Base-by-base conservation (phyloP, 23 tunicate genomes). In the Clavelina lepadiformis region DNA sequence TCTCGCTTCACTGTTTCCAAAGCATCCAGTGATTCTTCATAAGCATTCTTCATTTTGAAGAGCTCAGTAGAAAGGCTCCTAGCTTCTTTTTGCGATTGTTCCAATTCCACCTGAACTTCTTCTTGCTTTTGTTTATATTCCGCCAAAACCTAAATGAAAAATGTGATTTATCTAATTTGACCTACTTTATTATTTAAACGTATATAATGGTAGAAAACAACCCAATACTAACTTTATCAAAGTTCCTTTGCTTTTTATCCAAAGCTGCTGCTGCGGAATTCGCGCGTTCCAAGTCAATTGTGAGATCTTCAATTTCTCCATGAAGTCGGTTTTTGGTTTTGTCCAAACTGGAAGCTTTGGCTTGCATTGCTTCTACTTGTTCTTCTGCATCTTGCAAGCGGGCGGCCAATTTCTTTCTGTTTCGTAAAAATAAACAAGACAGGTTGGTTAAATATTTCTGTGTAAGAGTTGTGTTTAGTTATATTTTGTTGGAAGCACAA, bases 21-120 rank as follows among this genome's bases (percentile, higher is more conserved):
- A 4, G 83, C 91, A 49, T 94, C 99, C 50, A 94, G 54, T 24
- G 99, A 75, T 68, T 94, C 99, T 52, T 94, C 99, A 58, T 94
- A 94, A 5, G 95, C 95, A 56, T 94, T 94, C 62, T 82, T 86
- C 95, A 94, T 82, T 63, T 94, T 94, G 80, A 94, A 94, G 15
- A 94, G 67, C 45, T 94, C 99, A 51, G 99, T 94, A 2, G 99
- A 94, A 4, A 94, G 74, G 62, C 91, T 75, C 49, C 99, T 68
- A n/a, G 89, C 72, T 65, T 94, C 99, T 50, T 94, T 94, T 38
- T 94, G 99, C 2, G 99, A 86, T 44, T 74, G 83, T 76, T 94
- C 99, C 44, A 94, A 57, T 44, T 94, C 99, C 15, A 87, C 95
- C 44, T 86, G 95, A 11, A 78, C 62, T 70, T 86, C 99, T 63